A percentile compares a stretch with the other conserved stretches of the same genome.
Conservation (phyloP, 2,113 vertebrate genomes). For the Antigone vipio region DNA sequence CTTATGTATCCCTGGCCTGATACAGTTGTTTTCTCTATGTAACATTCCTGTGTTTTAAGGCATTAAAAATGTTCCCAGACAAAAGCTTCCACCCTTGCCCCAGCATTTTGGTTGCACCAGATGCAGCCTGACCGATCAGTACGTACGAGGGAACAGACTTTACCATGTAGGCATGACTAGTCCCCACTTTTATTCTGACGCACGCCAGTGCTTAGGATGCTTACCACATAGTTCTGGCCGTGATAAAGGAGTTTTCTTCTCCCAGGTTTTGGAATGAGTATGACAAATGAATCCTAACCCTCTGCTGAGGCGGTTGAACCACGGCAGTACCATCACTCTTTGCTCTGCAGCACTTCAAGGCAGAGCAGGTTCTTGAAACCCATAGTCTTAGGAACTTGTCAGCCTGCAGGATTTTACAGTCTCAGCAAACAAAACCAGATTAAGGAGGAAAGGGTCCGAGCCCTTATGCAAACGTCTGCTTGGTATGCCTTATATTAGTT, state of each 20-base stretch:
- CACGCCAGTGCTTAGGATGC: neutral
- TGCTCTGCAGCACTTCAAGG: neutral
- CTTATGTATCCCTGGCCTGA: neutral
- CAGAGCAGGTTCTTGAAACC: neutral
- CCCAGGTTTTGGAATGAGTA: neutral
- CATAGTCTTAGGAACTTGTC: neutral
- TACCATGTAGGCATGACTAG: accelerated
- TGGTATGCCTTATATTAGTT: neutral
- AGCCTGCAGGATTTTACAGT: neutral
- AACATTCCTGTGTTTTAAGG: neutral
- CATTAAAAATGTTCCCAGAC: neutral
- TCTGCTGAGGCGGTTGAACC: neutral
- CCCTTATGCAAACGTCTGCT: neutral
- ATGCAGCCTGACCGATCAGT: accelerated
- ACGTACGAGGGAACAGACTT: accelerated
- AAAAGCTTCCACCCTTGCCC: neutral
- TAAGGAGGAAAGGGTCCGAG: neutral
- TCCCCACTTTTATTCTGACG: neutral
- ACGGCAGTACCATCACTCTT: neutral
- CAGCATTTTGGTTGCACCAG: neutral
- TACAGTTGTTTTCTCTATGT: neutral
- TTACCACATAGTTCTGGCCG: neutral
- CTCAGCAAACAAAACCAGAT: neutral
- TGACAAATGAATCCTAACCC: neutral
- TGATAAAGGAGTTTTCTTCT: neutral